Evolutionary conservation across 2,888 invertebrate genomes (phyloP).

Genomic region (Caenorhabditis auriculariae): DNA sequence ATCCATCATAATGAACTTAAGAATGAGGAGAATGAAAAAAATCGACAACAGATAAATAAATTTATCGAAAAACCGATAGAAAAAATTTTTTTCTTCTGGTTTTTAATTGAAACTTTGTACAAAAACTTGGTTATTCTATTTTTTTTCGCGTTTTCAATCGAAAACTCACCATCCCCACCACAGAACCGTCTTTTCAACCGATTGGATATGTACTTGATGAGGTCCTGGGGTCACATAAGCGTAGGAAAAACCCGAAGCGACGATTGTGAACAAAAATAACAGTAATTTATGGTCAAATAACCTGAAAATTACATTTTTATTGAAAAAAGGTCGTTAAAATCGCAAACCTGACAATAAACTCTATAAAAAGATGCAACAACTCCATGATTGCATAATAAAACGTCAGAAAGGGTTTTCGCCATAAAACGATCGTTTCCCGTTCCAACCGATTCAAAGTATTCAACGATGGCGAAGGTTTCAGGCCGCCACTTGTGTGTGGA

Average conservation of each 20-base stretch:
- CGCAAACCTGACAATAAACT: slow-evolving; percentile 32
- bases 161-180: slow-evolving; percentile 82
- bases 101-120: not conserved
- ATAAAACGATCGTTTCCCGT: slow-evolving; percentile 65
- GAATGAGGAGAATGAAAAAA: not conserved
- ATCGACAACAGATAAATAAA: not conserved
- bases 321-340: not conserved
- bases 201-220: slow-evolving; percentile 60
- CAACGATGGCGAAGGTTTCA: slow-evolving; percentile 50
- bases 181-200: slow-evolving; percentile 65
- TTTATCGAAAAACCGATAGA: not conserved
- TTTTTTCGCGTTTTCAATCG: not conserved
- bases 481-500: slow-evolving; percentile 19
- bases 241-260: slow-evolving; percentile 47
- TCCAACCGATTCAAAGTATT: slow-evolving; percentile 56
- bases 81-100: not conserved
- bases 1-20: slow-evolving; percentile 7
- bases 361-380: slow-evolving; percentile 32
- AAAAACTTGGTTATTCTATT: not conserved
- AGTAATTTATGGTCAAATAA: slow-evolving; percentile 56
- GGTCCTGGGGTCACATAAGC: slow-evolving; percentile 64
- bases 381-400: slow-evolving; percentile 66
- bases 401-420: slow-evolving; percentile 64
- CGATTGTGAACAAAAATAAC: slow-evolving; percentile 36
- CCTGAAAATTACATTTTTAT: slow-evolving; percentile 47